Conservation (phyloP, 2,797 vertebrate genomes). For the Cuniculus paca region DNA sequence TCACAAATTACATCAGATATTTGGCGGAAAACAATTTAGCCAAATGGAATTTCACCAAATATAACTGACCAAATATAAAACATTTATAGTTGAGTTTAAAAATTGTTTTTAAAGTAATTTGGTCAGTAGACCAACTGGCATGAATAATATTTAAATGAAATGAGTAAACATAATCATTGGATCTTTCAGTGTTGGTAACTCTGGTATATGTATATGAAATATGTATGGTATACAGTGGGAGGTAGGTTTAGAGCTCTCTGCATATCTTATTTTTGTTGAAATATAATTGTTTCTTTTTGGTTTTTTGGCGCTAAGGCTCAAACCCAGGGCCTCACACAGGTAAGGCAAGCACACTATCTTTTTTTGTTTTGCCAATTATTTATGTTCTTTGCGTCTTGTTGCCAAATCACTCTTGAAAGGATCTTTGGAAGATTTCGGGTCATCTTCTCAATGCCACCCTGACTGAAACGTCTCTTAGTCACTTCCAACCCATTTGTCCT, state of each 20-base stretch:
- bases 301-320: background rate
- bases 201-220: background rate
- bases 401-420: conserved; percentile 17
- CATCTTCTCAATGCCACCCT: background rate
- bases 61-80: conserved; percentile 28
- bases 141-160: background rate
- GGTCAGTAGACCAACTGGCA: background rate
- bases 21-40: conserved; percentile 22
- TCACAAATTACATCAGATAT: conserved; percentile 43
- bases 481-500: background rate
- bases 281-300: background rate
- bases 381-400: conserved; percentile 19
- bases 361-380: conserved; percentile 4
- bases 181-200: background rate
- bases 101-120: conserved; percentile 44
- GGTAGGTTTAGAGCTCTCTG: background rate
- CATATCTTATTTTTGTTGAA: background rate
- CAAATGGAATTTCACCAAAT: conserved; percentile 32
- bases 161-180: background rate
- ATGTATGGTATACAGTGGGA: background rate
- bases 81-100: background rate
- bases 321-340: background rate
- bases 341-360: background rate
- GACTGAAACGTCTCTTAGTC: background rate
- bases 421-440: background rate